Percentiles rank a stretch among this genome's conserved stretches.
Conservation (phyloP, 1,140 invertebrate genomes). For the Diorhabda elongata region DNA sequence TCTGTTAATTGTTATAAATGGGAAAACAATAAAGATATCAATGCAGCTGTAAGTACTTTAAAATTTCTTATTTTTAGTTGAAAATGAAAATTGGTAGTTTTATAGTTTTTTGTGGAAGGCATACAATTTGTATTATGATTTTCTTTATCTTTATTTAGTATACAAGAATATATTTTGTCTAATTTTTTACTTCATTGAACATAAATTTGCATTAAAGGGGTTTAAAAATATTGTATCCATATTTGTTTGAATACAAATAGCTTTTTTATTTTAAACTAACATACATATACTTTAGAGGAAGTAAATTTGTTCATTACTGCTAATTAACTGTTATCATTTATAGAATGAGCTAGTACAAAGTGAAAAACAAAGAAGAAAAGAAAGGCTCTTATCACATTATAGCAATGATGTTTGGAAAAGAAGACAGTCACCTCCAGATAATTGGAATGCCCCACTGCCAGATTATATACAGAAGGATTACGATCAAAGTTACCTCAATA, state of each 20-base stretch:
- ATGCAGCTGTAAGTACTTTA: constrained; percentile 59
- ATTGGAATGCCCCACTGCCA: constrained; percentile 76
- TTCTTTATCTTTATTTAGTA: too few relatives aligned
- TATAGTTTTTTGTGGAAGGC: too few relatives aligned
- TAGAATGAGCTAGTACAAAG: constrained; percentile 66
- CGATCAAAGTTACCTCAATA: constrained; percentile 60
- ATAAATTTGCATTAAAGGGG: background rate
- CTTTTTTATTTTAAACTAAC: too few relatives aligned
- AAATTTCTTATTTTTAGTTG: too few relatives aligned
- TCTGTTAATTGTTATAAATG: constrained; percentile 70
- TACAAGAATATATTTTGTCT: too few relatives aligned
- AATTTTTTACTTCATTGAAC: too few relatives aligned
- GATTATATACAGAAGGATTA: constrained; percentile 65
- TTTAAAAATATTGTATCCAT: background rate
- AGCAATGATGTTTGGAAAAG: constrained; percentile 75
- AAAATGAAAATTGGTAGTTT: too few relatives aligned
- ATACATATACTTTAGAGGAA: too few relatives aligned
- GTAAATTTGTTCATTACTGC: too few relatives aligned
- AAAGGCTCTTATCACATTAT: constrained; percentile 62
- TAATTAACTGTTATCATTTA: constrained; percentile 28
- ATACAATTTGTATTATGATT: too few relatives aligned
- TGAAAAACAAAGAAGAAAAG: constrained; percentile 60
- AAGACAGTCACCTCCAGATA: constrained; percentile 65
- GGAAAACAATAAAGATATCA: constrained; percentile 56
- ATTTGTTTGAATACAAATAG: too few relatives aligned